Percentiles rank a stretch among this genome's conserved stretches.
Conservation (phyloP, 2,888 invertebrate species). For the Helleia helle region DNA sequence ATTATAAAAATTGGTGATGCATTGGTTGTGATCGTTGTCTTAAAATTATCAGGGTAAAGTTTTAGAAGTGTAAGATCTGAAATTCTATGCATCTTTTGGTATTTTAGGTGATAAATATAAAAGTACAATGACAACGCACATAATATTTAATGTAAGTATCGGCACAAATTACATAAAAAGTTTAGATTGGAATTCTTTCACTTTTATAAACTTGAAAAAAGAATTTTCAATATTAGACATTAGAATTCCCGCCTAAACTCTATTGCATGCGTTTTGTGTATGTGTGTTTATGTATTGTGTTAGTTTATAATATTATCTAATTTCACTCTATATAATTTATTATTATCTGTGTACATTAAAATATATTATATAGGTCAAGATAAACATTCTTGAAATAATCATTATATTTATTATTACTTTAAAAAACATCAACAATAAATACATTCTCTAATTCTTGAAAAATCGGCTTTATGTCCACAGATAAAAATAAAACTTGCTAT, state of each 20-base stretch:
- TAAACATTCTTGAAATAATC: conserved; percentile 24
- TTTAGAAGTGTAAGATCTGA: neutral
- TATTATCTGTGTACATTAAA: conserved; percentile 19
- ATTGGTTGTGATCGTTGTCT: conserved; percentile 6
- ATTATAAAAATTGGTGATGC: neutral
- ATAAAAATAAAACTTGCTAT: conserved; percentile 25
- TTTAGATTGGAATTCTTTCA: neutral
- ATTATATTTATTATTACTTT: conserved; percentile 10
- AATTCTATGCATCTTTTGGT: conserved; percentile 1
- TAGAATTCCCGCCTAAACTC: neutral
- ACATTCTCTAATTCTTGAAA: too few species aligned
- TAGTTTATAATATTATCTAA: conserved; percentile 23
- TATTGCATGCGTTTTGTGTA: conserved; percentile 11
- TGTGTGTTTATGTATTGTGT: conserved; percentile 16
- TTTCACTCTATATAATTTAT: conserved; percentile 14
- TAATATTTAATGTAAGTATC: conserved; percentile 9
- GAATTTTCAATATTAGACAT: neutral
- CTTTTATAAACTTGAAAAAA: neutral
- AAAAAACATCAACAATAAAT: conserved; percentile 6
- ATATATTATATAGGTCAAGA: conserved; percentile 22
- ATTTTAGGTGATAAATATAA: conserved; percentile 9
- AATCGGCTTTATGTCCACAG: conserved; percentile 6
- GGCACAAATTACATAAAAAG: conserved; percentile 2
- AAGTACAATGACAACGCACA: conserved; percentile 16
- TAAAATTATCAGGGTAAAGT: conserved; percentile 1